These are phyloP conservation scores for Epistrophe eligans DNA, from an alignment of 2,888 invertebrate genomes.

Conservation along the genomic window DNA sequence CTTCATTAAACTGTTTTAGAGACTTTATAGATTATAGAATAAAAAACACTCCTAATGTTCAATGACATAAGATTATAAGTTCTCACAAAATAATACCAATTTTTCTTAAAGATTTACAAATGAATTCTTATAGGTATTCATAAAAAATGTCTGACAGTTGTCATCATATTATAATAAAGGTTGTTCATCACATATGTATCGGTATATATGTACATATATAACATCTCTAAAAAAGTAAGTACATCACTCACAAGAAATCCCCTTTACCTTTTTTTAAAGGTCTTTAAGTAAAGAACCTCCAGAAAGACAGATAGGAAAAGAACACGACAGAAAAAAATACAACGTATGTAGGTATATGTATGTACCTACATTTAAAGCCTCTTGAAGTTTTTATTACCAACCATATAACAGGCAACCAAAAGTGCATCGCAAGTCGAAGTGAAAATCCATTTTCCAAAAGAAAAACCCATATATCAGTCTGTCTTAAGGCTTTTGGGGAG, in stretches of 20 bases:
- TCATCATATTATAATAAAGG: neutral
- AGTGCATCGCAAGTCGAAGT: conserved; percentile 72
- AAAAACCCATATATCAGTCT: conserved; percentile 74
- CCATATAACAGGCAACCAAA: conserved; percentile 66
- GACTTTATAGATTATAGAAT: no score
- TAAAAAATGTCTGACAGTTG: no score
- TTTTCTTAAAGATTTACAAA: no score
- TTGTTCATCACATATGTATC: neutral
- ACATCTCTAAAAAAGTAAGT: neutral
- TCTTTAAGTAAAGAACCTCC: conserved; percentile 41
- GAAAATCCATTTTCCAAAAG: conserved; percentile 72
- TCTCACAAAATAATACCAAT: no score
- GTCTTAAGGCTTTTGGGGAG: conserved; percentile 40
- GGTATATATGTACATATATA: neutral
- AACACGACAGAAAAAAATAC: conserved; percentile 25
- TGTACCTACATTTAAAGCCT: conserved; percentile 54
- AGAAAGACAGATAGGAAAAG: conserved; percentile 54
- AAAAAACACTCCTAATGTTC: no score
- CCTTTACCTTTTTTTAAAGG: conserved; percentile 24
- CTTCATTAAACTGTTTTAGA: no score
- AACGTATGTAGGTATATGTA: neutral
- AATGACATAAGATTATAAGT: no score
- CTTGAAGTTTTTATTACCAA: conserved; percentile 71
- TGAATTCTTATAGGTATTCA: no score
- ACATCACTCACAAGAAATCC: neutral